Evolutionary conservation across 2,113 vertebrate species (phyloP).

Genomic region (Oncorhynchus nerka): DNA sequence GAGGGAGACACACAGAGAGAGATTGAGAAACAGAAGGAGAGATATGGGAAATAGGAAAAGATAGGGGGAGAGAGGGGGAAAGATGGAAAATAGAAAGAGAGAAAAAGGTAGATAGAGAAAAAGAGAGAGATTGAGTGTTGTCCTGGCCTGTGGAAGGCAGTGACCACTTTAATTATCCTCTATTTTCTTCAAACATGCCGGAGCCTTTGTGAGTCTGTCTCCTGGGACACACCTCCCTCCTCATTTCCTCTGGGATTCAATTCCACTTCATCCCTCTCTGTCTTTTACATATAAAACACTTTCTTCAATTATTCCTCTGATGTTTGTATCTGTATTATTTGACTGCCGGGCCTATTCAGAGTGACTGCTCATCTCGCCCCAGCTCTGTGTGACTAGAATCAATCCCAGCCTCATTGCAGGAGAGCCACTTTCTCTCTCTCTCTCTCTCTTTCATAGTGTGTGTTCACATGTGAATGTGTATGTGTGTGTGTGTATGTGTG

Average conservation of each 20-base stretch:
- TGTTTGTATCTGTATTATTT: constrained; percentile 73
- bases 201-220: constrained; percentile 60
- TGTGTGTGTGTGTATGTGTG: constrained; percentile 11
- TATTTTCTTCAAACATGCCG: constrained; percentile 72
- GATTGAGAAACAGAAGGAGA: constrained; percentile 10
- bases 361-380: constrained; percentile 61
- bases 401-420: constrained; percentile 57
- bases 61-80: constrained; percentile 14
- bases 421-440: constrained; percentile 22
- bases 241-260: constrained; percentile 72
- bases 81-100: constrained; percentile 10
- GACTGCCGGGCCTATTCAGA: constrained; percentile 61
- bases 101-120: constrained; percentile 34
- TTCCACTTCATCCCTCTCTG: constrained; percentile 66
- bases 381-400: constrained; percentile 67
- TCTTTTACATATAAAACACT: constrained; percentile 79
- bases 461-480: constrained; percentile 16
- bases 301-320: constrained; percentile 73
- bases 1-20: constrained; percentile 13
- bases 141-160: constrained; percentile 47
- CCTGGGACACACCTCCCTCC: constrained; percentile 53
- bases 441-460: not conserved
- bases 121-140: constrained; percentile 37
- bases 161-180: constrained; percentile 72
- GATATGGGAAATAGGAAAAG: constrained; percentile 11